Evolutionary conservation across 1,140 invertebrate species (phyloP), one percentile per base, ranked within the genome.

Genomic region (Tetragnatha versicolor): DNA sequence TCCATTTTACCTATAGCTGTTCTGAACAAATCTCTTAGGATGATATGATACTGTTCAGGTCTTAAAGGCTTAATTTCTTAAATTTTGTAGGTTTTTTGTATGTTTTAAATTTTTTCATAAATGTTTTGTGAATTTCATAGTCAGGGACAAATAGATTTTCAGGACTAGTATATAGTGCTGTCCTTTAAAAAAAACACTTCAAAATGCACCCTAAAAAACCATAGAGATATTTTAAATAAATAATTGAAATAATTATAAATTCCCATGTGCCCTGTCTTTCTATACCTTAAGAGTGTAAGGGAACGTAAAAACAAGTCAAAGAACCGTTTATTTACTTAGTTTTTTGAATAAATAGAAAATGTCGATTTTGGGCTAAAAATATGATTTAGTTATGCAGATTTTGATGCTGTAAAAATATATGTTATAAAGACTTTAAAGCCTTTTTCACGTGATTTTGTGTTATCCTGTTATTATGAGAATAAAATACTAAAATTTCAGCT

Each of bases 11-110:
- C 27, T 14, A 47, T 27, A 6, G 42, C 2, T 47, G 4, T 66
- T 66, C 25, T 29, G n/a, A 45, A 47, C 7, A 66, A 25, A 47
- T 47, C 10, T 47, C 3, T 31, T 29, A 66, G 31, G 47, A 31
- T 66, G n/a, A 31, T 27, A 65, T 65, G 25, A 45, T 47, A 47
- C 31, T 47, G 12, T 66, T 66, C 39, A 31, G 25, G 14, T 66
- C 12, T 33, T 0, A 47, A 31, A 14, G 27, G 42, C 7, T 65
- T 47, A n/a, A 25, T 7, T 65, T 12, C 60, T 12, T 3, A 14
- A 27, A 63, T 4, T 39, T 39, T 63, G 42, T 25, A 42, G 29
- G n/a, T 45, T 27, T 65, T 10, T n/a, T 51, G 25, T 61, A 65
- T 17, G 35, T 12, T 14, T 65, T n/a, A 17, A 12, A 65, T 45